Conservation (phyloP, 2,797 vertebrate genomes). For the Pangasius djambal region DNA sequence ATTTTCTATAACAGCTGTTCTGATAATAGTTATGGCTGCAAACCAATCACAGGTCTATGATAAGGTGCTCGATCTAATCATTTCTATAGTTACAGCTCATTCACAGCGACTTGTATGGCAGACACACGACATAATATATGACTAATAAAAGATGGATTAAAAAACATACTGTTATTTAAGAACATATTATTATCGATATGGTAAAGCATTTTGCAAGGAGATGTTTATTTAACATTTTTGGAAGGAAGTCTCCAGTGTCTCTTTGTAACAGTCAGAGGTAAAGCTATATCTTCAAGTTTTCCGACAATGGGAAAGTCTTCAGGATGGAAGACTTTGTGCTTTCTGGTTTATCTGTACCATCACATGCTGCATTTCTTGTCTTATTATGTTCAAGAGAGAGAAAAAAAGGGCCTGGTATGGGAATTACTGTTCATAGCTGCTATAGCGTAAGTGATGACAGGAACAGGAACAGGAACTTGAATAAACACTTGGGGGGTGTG, state of each 20-base stretch:
- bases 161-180: neutral
- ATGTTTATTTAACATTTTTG: too few species aligned
- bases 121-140: neutral
- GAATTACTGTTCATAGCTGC: neutral
- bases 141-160: neutral
- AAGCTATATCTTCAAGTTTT: neutral
- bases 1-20: neutral
- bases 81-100: neutral
- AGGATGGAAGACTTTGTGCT: neutral
- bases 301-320: neutral
- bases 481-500: neutral
- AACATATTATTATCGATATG: neutral
- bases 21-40: neutral
- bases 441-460: neutral
- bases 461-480: neutral
- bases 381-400: neutral
- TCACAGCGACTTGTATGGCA: neutral
- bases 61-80: neutral
- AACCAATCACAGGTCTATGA: neutral
- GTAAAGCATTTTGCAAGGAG: neutral
- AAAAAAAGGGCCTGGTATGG: neutral
- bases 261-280: neutral
- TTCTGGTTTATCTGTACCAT: neutral
- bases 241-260: too few species aligned
- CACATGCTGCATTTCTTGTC: neutral